Evolutionary conservation across 1,140 invertebrate genomes (phyloP), one percentile per base, ranked within the genome.

Genomic region (Tetranychus cinnabarinus): DNA sequence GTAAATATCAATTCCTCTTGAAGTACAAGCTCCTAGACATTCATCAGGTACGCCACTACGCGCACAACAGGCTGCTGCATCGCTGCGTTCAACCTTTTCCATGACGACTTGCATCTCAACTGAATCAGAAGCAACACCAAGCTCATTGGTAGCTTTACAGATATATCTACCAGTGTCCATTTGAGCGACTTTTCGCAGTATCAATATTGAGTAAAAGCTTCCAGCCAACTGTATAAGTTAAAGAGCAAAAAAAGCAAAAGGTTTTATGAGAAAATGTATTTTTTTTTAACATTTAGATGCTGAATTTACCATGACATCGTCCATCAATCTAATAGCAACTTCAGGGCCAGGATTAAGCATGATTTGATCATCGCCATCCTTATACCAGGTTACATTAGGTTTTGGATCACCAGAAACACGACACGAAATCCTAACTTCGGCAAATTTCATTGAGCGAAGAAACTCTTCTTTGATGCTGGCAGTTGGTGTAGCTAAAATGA

Each of bases 351-450:
- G 42, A n/a, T 12, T 5, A 23, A 47, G 10, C 7, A 15, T 13
- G 2, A n/a, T n/a, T 10, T 47, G 3, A 12, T 60, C 23, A 12
- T 56, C 36, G 35, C 12, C 31, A 23, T 85, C 83, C 55, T 78
- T 77, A 81, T 82, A 85, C 74, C 86, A 86, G 6, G 82, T 78
- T 63, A 85, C 79, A 65, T 82, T 82, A 0, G 85, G 83, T 65
- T 82, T 79, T 0, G 85, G 85, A 63, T 83, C 76, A 0, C 83
- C 81, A 64, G 83, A 81, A 10, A 86, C 82, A 10, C 77, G 72
- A 69, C 85, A 88, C 64, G 84, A 80, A 35, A 87, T 69, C 12
- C 34, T 13, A 15, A 56, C 15, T 33, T 39, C 34, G 15, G 15
- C 33, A 56, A 37, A 56, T 36, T 39, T 56, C 50, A 52, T 52